These are phyloP conservation scores for Tipula lateralis DNA, from an alignment of 2,888 invertebrate species.

Conservation along the genomic window DNA sequence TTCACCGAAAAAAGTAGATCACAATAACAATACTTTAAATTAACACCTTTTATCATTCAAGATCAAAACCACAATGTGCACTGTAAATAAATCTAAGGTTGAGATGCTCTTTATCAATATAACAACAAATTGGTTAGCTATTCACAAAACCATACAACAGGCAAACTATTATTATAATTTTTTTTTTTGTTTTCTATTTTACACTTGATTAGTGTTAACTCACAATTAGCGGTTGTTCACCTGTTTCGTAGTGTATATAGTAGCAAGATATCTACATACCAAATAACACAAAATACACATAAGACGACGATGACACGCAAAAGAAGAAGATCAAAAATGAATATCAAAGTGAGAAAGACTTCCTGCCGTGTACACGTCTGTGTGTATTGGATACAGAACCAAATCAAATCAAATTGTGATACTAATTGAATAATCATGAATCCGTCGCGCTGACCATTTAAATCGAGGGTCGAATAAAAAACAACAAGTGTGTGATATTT, in stretches of 20 bases:
- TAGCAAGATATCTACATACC: not conserved
- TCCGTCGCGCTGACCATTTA: not conserved
- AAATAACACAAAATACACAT: not conserved
- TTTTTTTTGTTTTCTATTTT: not conserved
- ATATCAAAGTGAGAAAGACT: not conserved
- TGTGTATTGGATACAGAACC: not conserved
- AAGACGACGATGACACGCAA: not conserved
- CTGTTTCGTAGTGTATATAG: not conserved
- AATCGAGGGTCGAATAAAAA: not conserved
- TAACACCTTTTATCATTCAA: not conserved
- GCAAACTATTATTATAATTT: not conserved
- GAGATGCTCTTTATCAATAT: not conserved
- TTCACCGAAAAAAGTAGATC: not conserved
- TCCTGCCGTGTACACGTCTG: not conserved
- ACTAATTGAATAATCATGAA: not conserved
- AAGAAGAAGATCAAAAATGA: not conserved
- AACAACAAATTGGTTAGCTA: not conserved
- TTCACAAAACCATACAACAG: not conserved
- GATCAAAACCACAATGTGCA: not conserved
- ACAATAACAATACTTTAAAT: not conserved
- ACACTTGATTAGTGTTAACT: conserved; percentile 19
- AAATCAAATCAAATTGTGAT: not conserved
- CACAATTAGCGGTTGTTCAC: conserved; percentile 14
- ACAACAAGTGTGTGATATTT: not conserved
- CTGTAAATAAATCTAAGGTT: not conserved